phyloP scores from a whole-genome alignment of 1,140 invertebrate genomes.

The Globodera rostochiensis region DNA sequence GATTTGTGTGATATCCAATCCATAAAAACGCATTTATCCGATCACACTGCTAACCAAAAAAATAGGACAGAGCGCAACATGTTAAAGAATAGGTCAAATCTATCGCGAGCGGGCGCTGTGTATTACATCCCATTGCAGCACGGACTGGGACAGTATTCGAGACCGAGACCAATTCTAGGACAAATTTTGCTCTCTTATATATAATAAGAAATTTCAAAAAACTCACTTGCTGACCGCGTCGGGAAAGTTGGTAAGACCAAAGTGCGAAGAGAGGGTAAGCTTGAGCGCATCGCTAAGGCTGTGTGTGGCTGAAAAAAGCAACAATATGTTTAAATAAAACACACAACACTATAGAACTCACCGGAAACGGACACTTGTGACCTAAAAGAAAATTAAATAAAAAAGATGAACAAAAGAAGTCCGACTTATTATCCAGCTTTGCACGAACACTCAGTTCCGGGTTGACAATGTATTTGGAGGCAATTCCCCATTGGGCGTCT shows the following conservation, averaged over 20 bases:
- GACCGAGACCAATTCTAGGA: conserved; percentile 40
- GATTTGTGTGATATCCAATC: too few species aligned
- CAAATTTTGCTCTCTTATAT: too few species aligned
- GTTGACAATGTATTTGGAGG: conserved; percentile 56
- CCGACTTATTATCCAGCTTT: conserved; percentile 60
- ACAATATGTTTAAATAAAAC: not conserved
- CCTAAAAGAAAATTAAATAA: not conserved
- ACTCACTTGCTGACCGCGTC: conserved; percentile 45
- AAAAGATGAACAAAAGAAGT: not conserved
- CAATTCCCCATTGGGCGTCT: conserved; percentile 51
- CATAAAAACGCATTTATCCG: too few species aligned
- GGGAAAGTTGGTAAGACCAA: conserved; percentile 28
- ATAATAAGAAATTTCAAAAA: too few species aligned
- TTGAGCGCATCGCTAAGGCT: conserved; percentile 33
- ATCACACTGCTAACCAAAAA: too few species aligned
- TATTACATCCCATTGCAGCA: not conserved
- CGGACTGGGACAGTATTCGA: conserved; percentile 43
- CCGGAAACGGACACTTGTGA: conserved; percentile 11
- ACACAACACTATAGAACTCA: not conserved
- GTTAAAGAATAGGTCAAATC: too few species aligned
- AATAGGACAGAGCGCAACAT: too few species aligned
- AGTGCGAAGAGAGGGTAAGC: conserved; percentile 49
- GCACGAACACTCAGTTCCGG: conserved; percentile 58
- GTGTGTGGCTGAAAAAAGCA: conserved; percentile 45
- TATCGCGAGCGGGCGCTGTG: too few species aligned